Evolutionary conservation across 2,888 invertebrate species (phyloP).

Genomic region (Scaptomyza parva): DNA sequence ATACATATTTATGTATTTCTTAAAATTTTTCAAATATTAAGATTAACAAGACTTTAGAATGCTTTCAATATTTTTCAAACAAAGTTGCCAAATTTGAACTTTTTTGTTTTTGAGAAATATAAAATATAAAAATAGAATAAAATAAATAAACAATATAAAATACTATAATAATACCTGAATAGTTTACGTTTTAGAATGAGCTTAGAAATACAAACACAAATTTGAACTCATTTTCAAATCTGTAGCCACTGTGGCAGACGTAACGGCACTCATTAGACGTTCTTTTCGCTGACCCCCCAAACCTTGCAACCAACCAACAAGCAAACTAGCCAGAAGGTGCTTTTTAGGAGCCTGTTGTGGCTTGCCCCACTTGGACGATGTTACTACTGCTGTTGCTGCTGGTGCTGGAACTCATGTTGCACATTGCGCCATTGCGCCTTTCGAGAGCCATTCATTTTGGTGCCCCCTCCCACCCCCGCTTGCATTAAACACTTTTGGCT

Average conservation of each 20-base stretch:
- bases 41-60: too few species aligned
- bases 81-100: too few species aligned
- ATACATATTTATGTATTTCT: too few species aligned
- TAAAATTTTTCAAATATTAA: too few species aligned
- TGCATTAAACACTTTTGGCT: conserved; percentile 6
- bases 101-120: too few species aligned
- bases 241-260: conserved; percentile 40
- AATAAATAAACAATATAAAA: too few species aligned
- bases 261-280: conserved; percentile 46
- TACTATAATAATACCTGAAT: too few species aligned
- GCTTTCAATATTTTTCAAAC: too few species aligned
- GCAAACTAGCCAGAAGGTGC: conserved; percentile 33
- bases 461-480: background rate
- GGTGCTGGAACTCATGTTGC: conserved; percentile 61
- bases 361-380: conserved; percentile 33
- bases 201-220: too few species aligned
- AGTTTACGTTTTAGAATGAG: too few species aligned
- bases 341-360: conserved; percentile 39
- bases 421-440: conserved; percentile 74
- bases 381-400: conserved; percentile 1
- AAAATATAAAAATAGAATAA: too few species aligned
- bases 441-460: conserved; percentile 72
- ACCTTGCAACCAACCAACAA: conserved; percentile 1
- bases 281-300: conserved; percentile 14
- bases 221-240: background rate